phyloP scores from a whole-genome alignment of 2,797 vertebrate species.

The Eutrigla gurnardus region DNA sequence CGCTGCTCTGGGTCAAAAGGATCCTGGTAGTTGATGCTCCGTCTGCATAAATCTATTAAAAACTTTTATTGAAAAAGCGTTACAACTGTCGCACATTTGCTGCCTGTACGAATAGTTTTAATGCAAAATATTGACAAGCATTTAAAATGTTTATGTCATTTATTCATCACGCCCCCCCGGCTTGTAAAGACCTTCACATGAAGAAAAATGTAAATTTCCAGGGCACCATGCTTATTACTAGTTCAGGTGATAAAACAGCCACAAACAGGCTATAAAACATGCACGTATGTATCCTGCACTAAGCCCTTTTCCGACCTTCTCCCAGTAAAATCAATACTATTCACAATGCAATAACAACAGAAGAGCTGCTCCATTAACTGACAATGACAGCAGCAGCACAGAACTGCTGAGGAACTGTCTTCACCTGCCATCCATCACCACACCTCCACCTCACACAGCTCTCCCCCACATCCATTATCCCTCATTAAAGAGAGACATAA shows the following conservation, averaged over 20 bases:
- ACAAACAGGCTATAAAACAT: background rate
- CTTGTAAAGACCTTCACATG: background rate
- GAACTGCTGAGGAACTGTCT: constrained; percentile 49
- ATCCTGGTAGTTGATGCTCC: background rate
- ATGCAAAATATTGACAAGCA: background rate
- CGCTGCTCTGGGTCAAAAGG: background rate
- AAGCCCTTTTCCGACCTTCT: constrained; percentile 2
- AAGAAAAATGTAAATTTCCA: background rate
- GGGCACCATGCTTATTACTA: background rate
- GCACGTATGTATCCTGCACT: background rate
- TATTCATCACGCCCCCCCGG: background rate
- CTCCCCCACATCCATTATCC: constrained; percentile 39
- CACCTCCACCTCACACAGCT: constrained; percentile 44
- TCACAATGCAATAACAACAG: constrained; percentile 54
- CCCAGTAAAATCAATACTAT: constrained; percentile 48
- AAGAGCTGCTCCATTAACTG: constrained; percentile 59
- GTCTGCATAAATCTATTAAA: background rate
- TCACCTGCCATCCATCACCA: constrained; percentile 56
- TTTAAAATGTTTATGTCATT: background rate
- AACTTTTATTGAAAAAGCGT: background rate
- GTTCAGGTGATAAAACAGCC: constrained; percentile 2
- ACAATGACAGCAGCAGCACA: constrained; percentile 45
- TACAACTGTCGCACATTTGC: background rate
- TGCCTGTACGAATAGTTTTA: background rate
- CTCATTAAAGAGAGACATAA: constrained; percentile 51